These are phyloP conservation scores for Tarsius wallacei DNA, from an alignment of 2,797 vertebrate species.

Conservation along the genomic window DNA sequence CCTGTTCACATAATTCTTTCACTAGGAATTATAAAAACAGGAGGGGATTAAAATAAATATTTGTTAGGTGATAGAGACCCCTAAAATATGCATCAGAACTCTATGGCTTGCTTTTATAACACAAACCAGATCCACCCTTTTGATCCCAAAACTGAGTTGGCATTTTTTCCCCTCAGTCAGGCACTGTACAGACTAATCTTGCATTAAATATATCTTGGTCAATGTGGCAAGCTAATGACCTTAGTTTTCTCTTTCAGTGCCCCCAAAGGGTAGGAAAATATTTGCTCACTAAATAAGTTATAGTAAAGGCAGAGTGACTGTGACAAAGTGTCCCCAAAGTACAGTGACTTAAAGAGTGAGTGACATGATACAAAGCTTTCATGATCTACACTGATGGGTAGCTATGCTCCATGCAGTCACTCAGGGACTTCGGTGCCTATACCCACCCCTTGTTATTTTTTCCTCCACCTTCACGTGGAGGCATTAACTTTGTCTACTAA, in stretches of 20 bases:
- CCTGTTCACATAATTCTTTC: constrained; percentile 61
- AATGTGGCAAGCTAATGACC: background rate
- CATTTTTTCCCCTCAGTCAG: background rate
- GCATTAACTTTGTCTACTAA: background rate
- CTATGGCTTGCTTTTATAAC: constrained; percentile 50
- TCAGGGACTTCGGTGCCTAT: background rate
- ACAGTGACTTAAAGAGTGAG: background rate
- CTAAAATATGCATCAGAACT: constrained; percentile 47
- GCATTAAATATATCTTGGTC: constrained; percentile 40
- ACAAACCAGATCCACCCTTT: constrained; percentile 31
- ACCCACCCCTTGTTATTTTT: background rate
- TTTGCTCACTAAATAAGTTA: background rate
- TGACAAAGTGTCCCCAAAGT: background rate
- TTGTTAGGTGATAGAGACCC: constrained; percentile 38
- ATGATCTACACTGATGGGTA: background rate
- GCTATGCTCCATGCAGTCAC: background rate
- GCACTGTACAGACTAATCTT: constrained; percentile 37
- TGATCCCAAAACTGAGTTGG: constrained; percentile 24
- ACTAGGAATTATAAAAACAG: constrained; percentile 64
- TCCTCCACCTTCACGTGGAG: background rate
- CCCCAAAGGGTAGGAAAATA: background rate
- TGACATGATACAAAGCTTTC: background rate
- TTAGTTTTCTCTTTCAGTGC: constrained; percentile 15
- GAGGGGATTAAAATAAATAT: background rate
- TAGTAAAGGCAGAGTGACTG: background rate